These are phyloP conservation scores for Furcula furcula DNA, from an alignment of 2,888 invertebrate genomes.

Conservation along the genomic window DNA sequence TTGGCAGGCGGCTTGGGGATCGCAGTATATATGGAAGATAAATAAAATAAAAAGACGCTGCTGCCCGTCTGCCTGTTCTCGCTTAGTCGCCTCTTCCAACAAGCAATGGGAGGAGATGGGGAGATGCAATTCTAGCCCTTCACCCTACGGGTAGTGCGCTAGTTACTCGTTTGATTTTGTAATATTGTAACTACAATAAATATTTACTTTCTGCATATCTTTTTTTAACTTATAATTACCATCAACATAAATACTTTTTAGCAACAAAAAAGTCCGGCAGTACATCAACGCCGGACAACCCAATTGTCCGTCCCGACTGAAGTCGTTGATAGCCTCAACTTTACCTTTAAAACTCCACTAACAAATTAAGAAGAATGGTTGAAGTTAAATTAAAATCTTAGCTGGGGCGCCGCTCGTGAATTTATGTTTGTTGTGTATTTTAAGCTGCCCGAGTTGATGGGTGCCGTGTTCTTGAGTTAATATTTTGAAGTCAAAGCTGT, in stretches of 20 bases:
- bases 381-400: conserved; percentile 78
- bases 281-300: conserved; percentile 21
- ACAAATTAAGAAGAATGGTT: conserved; percentile 77
- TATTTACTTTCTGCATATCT: neutral
- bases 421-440: conserved; percentile 63
- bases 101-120: no score
- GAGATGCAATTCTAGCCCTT: no score
- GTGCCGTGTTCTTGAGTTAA: neutral
- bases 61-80: no score
- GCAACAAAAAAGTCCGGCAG: conserved; percentile 12
- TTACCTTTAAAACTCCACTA: conserved; percentile 42
- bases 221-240: neutral
- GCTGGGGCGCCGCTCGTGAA: conserved; percentile 41
- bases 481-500: no score
- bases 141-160: no score
- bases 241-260: neutral
- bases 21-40: no score
- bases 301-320: conserved; percentile 18
- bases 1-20: no score
- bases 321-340: conserved; percentile 18
- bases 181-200: no score
- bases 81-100: no score
- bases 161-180: no score
- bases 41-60: no score
- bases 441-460: neutral